Evolutionary conservation across 2,113 vertebrate species (phyloP).

Genomic region (Antigone vipio): DNA sequence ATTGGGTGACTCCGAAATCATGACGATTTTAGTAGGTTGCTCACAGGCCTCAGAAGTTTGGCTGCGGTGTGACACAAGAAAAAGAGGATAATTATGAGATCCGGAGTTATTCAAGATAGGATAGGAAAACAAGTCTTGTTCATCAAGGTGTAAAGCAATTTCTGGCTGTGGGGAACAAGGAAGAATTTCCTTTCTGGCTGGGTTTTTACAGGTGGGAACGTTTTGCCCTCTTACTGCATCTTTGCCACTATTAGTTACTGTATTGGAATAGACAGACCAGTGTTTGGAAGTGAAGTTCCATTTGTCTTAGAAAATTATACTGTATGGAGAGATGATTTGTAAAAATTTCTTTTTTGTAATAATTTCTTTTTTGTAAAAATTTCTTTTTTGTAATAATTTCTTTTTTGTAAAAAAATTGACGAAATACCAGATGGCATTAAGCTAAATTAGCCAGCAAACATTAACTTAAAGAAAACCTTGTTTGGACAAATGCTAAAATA

Average conservation of each 20-base stretch:
- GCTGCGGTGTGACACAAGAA: rapidly evolving
- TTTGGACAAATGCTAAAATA: background rate
- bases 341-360: no score
- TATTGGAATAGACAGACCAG: background rate
- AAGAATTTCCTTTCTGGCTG: background rate
- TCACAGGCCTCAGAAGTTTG: background rate
- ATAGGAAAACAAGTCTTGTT: background rate
- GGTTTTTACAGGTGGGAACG: background rate
- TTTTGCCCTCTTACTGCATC: background rate
- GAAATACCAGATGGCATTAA: background rate
- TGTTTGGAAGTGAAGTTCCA: background rate
- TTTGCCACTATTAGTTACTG: background rate
- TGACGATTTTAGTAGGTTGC: background rate
- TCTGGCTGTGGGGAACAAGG: background rate
- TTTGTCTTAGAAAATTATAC: background rate
- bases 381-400: no score
- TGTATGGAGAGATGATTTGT: background rate
- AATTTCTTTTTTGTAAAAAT: no score
- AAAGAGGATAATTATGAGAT: background rate
- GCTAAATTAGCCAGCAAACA: background rate
- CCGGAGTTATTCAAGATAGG: background rate
- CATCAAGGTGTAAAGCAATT: background rate
- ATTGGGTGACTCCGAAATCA: background rate
- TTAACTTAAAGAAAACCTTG: background rate
- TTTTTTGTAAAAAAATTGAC: background rate